These are phyloP conservation scores for Mamestra configurata DNA, from an alignment of 1,140 invertebrate species.

Conservation along the genomic window DNA sequence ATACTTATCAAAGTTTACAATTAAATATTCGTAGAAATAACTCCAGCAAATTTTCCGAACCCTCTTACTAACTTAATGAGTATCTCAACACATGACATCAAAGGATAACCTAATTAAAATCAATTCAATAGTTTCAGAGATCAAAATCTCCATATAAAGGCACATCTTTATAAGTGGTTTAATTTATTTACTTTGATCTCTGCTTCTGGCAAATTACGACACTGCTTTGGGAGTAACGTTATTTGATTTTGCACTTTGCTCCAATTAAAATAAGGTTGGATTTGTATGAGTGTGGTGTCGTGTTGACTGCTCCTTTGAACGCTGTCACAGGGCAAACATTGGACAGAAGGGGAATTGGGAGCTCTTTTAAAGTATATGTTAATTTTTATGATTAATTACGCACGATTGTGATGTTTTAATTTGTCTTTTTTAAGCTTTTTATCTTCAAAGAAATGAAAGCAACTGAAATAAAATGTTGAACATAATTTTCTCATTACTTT, in stretches of 20 bases:
- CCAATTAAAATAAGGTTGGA: background rate
- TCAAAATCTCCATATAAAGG: constrained; percentile 22
- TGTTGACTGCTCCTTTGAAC: constrained; percentile 36
- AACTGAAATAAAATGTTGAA: no score
- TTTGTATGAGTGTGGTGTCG: background rate
- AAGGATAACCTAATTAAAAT: constrained; percentile 32
- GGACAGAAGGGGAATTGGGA: constrained; percentile 3
- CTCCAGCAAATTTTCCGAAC: background rate
- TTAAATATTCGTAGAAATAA: background rate
- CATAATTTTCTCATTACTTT: no score
- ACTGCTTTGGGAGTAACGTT: background rate
- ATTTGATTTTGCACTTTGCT: constrained; percentile 1
- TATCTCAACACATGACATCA: constrained; percentile 5
- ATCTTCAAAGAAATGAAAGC: no score
- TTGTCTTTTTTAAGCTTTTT: background rate
- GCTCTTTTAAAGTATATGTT: constrained; percentile 1
- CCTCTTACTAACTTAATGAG: constrained; percentile 1
- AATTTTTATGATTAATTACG: background rate
- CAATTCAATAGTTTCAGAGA: constrained; percentile 46
- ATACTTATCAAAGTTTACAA: background rate
- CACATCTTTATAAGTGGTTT: constrained; percentile 43
- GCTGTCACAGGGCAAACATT: constrained; percentile 25
- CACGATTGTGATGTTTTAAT: background rate
- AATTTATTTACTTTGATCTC: constrained; percentile 51
- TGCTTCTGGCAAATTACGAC: constrained; percentile 32